These are phyloP conservation scores for Gastrophysa polygoni DNA, from an alignment of 2,888 invertebrate genomes.

Conservation along the genomic window DNA sequence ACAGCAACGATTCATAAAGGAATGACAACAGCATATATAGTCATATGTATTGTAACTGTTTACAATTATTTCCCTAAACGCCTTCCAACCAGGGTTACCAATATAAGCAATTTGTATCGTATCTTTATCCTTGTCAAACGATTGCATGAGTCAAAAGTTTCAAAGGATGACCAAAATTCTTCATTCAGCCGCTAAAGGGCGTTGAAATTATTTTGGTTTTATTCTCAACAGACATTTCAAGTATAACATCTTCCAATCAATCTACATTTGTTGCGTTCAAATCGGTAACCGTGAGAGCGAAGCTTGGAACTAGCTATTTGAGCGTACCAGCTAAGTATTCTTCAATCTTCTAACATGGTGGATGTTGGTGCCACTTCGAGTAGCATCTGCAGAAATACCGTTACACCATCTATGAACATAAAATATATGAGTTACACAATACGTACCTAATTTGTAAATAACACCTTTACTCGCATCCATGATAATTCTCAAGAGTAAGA, in stretches of 20 bases:
- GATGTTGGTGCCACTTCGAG: constrained; percentile 91
- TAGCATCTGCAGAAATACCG: constrained; percentile 87
- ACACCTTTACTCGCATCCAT: too few species aligned
- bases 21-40: constrained; percentile 65
- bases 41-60: constrained; percentile 64
- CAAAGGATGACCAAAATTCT: too few species aligned
- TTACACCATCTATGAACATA: constrained; percentile 77
- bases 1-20: constrained; percentile 61
- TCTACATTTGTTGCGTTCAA: too few species aligned
- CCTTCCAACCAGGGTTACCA: constrained; percentile 46
- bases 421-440: too few species aligned
- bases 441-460: too few species aligned
- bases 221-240: too few species aligned
- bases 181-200: too few species aligned
- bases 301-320: constrained; percentile 29
- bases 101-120: constrained; percentile 13
- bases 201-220: too few species aligned
- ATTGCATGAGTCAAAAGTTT: too few species aligned
- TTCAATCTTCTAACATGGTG: constrained; percentile 66
- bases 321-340: constrained; percentile 18
- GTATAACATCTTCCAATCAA: too few species aligned
- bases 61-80: constrained; percentile 32
- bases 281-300: constrained; percentile 45
- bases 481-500: too few species aligned
- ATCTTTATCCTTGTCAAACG: neutral